Conservation (phyloP, 2,888 invertebrate species). For the Rotaria sp. region DNA sequence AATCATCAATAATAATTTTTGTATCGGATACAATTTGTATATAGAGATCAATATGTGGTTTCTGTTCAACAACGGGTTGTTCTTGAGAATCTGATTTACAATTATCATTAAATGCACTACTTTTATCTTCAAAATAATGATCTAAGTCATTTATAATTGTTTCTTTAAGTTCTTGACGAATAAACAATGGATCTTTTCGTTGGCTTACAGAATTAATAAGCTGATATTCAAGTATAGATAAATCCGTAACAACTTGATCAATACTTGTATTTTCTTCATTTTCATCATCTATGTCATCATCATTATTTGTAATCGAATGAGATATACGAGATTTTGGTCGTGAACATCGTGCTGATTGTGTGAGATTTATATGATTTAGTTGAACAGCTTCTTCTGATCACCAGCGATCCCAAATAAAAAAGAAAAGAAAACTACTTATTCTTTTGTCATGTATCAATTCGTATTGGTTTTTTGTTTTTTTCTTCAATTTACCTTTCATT, state of each 20-base stretch:
- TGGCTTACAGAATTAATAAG: not conserved
- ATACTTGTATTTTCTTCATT: not conserved
- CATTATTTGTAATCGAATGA: no score
- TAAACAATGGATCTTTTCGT: not conserved
- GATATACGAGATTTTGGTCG: not conserved
- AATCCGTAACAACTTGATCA: not conserved
- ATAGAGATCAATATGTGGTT: not conserved
- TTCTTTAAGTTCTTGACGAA: not conserved
- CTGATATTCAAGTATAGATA: constrained; percentile 1
- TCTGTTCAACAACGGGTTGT: not conserved
- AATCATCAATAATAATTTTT: not conserved
- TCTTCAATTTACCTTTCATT: not conserved
- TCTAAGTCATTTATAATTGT: not conserved
- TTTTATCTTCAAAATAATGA: not conserved
- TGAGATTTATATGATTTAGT: not conserved
- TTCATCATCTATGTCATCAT: not conserved
- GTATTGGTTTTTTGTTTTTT: no score
- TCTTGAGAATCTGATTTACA: not conserved
- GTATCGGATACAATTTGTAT: not conserved
- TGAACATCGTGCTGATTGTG: not conserved
- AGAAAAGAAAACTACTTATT: not conserved
- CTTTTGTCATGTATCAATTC: no score
- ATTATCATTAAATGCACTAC: not conserved
- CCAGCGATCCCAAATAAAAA: not conserved
- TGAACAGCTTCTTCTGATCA: not conserved